These are phyloP conservation scores for Melanotaenia pygmaea DNA, from an alignment of 2,797 vertebrate species.

Conservation along the genomic window DNA sequence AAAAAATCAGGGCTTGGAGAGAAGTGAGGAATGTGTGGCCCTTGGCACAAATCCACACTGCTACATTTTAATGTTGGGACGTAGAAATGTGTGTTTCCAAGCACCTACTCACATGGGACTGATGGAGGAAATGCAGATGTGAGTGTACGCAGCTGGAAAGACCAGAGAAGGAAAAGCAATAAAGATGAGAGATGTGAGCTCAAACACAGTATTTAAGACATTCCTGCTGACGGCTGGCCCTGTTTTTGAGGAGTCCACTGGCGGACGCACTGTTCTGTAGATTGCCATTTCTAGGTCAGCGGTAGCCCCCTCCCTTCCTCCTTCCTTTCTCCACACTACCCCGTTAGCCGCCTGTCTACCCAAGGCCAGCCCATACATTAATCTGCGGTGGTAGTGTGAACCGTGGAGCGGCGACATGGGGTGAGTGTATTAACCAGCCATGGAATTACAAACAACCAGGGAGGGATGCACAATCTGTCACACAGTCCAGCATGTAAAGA, in stretches of 20 bases:
- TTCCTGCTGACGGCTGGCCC: constrained; percentile 19
- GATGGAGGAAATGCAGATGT: constrained; percentile 48
- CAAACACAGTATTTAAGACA: constrained; percentile 22
- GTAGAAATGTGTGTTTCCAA: constrained; percentile 27
- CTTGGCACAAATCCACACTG: constrained; percentile 34
- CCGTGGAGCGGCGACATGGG: constrained; percentile 52
- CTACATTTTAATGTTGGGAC: constrained; percentile 14
- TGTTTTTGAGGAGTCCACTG: constrained; percentile 35
- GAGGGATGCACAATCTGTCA: constrained; percentile 38
- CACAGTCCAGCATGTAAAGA: constrained; percentile 8
- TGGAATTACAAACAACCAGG: constrained; percentile 45
- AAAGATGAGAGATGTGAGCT: constrained; percentile 10
- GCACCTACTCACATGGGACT: constrained; percentile 26
- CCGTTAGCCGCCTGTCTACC: constrained; percentile 38
- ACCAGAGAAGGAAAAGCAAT: constrained; percentile 11
- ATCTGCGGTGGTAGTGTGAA: constrained; percentile 60
- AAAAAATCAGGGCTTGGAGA: constrained; percentile 37
- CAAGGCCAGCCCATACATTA: constrained; percentile 62
- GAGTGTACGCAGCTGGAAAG: constrained; percentile 45
- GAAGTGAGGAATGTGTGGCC: constrained; percentile 59
- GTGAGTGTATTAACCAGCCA: constrained; percentile 52
- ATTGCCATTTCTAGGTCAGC: constrained; percentile 80
- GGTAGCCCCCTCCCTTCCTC: constrained; percentile 22
- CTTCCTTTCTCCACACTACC: constrained; percentile 11
- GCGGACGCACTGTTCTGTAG: constrained; percentile 38